Conservation (phyloP, 2,888 invertebrate genomes). For the Drosophila kanekoi region DNA sequence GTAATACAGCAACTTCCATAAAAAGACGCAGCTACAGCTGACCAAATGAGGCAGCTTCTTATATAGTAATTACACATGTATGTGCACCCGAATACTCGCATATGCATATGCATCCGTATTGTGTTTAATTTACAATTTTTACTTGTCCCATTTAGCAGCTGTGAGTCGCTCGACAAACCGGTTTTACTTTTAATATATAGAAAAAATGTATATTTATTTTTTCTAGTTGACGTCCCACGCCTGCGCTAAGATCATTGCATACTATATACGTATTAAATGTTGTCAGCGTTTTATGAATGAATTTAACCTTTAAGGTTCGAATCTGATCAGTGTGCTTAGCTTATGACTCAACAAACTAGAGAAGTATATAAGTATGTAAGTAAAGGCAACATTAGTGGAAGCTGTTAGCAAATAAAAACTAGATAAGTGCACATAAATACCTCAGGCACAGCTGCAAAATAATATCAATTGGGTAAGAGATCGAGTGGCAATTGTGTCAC, state of each 20-base stretch:
- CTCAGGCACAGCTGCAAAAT: conserved; percentile 47
- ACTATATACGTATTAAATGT: conserved; percentile 26
- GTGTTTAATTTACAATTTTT: conserved; percentile 16
- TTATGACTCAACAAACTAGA: conserved; percentile 37
- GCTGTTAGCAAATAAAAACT: conserved; percentile 65
- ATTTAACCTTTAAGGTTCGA: conserved; percentile 14
- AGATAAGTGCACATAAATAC: conserved; percentile 61
- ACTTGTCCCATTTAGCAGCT: conserved; percentile 28
- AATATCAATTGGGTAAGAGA: conserved; percentile 33
- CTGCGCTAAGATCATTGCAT: conserved; percentile 5
- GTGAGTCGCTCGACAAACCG: conserved; percentile 30
- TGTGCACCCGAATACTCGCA: neutral
- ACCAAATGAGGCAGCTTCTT: conserved; percentile 16
- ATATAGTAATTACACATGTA: neutral
- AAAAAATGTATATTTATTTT: conserved; percentile 12
- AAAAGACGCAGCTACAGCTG: conserved; percentile 17
- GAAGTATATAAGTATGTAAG: conserved; percentile 18
- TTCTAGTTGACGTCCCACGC: conserved; percentile 42
- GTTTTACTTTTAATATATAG: conserved; percentile 16
- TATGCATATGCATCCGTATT: conserved; percentile 4
- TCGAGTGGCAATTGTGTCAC: conserved; percentile 60
- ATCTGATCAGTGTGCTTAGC: conserved; percentile 28
- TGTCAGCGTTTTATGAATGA: conserved; percentile 60
- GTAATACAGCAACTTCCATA: conserved; percentile 32
- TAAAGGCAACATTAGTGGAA: conserved; percentile 45